Conservation (phyloP, 2,113 vertebrate genomes). For the Pontoporia blainvillei region DNA sequence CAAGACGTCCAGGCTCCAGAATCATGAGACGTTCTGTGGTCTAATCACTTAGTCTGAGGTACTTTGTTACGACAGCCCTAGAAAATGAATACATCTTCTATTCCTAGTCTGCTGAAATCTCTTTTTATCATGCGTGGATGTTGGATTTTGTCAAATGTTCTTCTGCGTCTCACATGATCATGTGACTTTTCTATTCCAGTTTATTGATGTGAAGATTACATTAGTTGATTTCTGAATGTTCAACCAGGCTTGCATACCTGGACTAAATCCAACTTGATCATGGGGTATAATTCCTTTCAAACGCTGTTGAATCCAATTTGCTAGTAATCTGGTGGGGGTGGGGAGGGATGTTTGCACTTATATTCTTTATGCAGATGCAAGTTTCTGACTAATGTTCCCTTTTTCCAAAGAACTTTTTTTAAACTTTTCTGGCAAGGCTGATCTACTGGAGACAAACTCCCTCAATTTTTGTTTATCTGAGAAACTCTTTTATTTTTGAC, state of each 20-base stretch:
- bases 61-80: background rate
- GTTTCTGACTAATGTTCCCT: background rate
- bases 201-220: background rate
- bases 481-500: background rate
- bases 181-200: background rate
- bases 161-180: background rate
- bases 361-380: background rate
- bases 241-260: background rate
- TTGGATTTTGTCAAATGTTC: background rate
- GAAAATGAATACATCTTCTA: background rate
- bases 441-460: background rate
- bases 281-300: background rate
- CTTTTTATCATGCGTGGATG: background rate
- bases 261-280: background rate
- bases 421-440: background rate
- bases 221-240: background rate
- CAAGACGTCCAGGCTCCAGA: background rate
- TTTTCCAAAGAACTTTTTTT: background rate
- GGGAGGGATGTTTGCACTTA: background rate
- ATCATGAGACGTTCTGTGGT: fast-evolving
- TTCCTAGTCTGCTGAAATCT: background rate
- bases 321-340: background rate
- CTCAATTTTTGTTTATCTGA: background rate
- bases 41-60: background rate
- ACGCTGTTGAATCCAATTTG: background rate